Evolutionary conservation across 2,113 vertebrate genomes (phyloP).

Genomic region (Syrmaticus mikado): DNA sequence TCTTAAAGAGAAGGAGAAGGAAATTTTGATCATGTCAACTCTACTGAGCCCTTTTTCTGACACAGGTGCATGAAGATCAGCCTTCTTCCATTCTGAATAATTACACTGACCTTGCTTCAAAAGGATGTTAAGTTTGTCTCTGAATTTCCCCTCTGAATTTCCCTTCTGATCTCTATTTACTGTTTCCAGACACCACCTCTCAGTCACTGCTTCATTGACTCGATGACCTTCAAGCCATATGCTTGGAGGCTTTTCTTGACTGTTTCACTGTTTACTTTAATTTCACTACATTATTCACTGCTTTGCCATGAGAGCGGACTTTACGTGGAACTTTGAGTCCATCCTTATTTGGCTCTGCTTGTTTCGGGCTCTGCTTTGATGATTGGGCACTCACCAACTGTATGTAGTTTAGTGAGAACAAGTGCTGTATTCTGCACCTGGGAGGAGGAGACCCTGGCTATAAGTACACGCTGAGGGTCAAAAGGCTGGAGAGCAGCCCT

Average conservation of each 20-base stretch:
- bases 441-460: too few relatives aligned
- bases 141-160: neutral
- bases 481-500: neutral
- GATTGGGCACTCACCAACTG: neutral
- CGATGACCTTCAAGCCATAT: neutral
- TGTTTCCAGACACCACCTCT: neutral
- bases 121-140: neutral
- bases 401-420: neutral
- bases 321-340: neutral
- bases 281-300: neutral
- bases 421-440: neutral
- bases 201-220: neutral
- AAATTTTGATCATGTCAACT: neutral
- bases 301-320: neutral
- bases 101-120: rapidly evolving
- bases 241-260: neutral
- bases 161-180: neutral
- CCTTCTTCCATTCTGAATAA: neutral
- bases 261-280: neutral
- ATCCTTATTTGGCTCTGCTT: neutral
- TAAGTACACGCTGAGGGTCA: neutral
- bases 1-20: neutral
- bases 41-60: neutral
- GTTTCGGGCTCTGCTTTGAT: neutral
- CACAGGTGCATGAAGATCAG: neutral